Percentiles rank a stretch among this genome's conserved stretches.
phyloP scores from a whole-genome alignment of 1,140 invertebrate species.

The Drosophila virilis region DNA sequence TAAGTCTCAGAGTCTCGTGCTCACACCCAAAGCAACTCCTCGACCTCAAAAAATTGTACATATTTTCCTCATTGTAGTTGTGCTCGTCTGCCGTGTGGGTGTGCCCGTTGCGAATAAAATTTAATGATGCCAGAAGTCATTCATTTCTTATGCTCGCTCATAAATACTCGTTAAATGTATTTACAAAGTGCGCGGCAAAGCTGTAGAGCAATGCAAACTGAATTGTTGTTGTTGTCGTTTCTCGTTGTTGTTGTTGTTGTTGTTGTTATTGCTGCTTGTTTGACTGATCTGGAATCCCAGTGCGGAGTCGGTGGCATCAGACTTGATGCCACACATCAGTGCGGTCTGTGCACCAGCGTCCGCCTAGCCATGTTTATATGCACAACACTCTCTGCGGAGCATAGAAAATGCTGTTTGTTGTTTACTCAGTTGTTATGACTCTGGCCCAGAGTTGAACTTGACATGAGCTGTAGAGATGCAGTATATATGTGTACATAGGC shows the following conservation, averaged over 20 bases:
- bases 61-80: slow-evolving; percentile 58
- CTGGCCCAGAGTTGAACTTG: slow-evolving; percentile 4
- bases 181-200: slow-evolving; percentile 55
- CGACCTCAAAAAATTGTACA: slow-evolving; percentile 69
- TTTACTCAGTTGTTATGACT: slow-evolving; percentile 15
- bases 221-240: slow-evolving; percentile 5
- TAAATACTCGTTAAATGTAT: slow-evolving; percentile 77
- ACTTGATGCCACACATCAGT: slow-evolving; percentile 10
- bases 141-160: slow-evolving; percentile 75
- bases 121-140: slow-evolving; percentile 76
- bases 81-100: slow-evolving; percentile 27
- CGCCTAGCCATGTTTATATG: slow-evolving; percentile 6
- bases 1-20: slow-evolving; percentile 13
- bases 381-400: slow-evolving; percentile 1
- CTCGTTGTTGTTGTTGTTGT: background rate
- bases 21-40: slow-evolving; percentile 27
- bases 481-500: slow-evolving; percentile 1
- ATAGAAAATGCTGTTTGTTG: slow-evolving; percentile 9
- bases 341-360: background rate
- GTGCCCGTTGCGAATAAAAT: slow-evolving; percentile 61
- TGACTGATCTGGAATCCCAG: slow-evolving; percentile 7
- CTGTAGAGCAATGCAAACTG: slow-evolving; percentile 59
- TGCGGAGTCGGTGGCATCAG: background rate
- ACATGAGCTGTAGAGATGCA: background rate
- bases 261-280: slow-evolving; percentile 5